A percentile compares a stretch with the other conserved stretches of the same genome.
Evolutionary conservation across 2,888 invertebrate genomes (phyloP).

Genomic region (Bedellia somnulentella): DNA sequence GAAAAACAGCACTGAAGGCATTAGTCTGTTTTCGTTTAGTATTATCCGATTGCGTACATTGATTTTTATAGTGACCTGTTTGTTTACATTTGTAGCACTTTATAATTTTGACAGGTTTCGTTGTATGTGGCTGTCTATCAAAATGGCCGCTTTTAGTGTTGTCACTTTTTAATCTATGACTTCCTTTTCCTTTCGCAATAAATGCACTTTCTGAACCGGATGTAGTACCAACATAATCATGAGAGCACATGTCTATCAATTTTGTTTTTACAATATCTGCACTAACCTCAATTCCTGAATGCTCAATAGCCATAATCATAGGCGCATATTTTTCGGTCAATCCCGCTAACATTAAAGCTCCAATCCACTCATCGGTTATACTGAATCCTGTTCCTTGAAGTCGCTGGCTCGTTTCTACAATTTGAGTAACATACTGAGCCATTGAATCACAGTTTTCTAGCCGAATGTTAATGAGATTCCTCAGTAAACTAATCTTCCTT

Average conservation of each 20-base stretch:
- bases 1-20: constrained; percentile 8
- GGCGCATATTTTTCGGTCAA: constrained; percentile 2
- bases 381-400: constrained; percentile 9
- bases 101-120: constrained; percentile 2
- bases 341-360: constrained; percentile 6
- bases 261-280: constrained; percentile 17
- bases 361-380: constrained; percentile 11
- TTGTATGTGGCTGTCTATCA: constrained; percentile 2
- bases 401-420: constrained; percentile 9
- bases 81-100: no score
- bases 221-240: not conserved
- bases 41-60: not conserved
- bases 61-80: no score
- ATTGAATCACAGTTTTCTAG: constrained; percentile 9
- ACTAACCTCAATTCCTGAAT: constrained; percentile 11
- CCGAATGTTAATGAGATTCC: constrained; percentile 5
- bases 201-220: not conserved
- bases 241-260: constrained; percentile 13
- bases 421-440: constrained; percentile 9
- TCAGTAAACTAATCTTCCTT: constrained; percentile 5
- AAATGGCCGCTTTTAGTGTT: not conserved
- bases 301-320: constrained; percentile 12
- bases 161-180: not conserved
- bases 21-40: constrained; percentile 3
- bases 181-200: not conserved